Base-by-base conservation (phyloP, 2,113 vertebrate genomes). In the Osmerus eperlanus region DNA sequence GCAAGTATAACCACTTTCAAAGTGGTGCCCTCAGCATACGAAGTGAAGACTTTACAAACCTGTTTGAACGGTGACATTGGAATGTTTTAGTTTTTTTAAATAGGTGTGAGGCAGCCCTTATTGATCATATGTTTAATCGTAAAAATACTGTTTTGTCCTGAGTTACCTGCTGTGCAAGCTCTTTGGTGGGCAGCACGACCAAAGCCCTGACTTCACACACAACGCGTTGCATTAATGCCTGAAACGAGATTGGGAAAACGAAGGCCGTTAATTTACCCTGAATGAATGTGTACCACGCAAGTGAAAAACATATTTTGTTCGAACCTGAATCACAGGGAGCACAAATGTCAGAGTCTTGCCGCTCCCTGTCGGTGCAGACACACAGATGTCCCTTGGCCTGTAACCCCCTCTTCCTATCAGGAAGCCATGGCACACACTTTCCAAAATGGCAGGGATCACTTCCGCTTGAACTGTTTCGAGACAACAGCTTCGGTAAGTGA, bases 331-430 rank as follows among this genome's bases (percentile, higher is more conserved):
- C 59, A 99, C 88, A 0, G 97, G 97, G 51, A 99, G 85, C 80
- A 98, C 94, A 14, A 98, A 99, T 0, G 96, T 83, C 73, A 99
- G 84, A 0, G 97, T 99, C 83, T 99, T 99, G 18, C 97, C 97
- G 0, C 97, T 99, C 79, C 97, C 97, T 0, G 97, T 99, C 0
- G 97, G 97, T 3, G 96, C 95, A 0, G 96, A 99, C 52, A 99
- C 94, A 8, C 97, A 99, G 74, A 99, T 87, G 67, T 99, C 97
- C 32, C 87, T 91, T 71, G 97, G 96, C 56, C 82, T 91, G 74
- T 92, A 95, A 25, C 96, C 96, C 0, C 94, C 96, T 71, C 68
- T 88, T 52, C 94, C 95, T 58, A 93, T 21, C 78, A 97, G 83
- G 23, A 94, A 90, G 0, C 95, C 95, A 0, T 76, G 73, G 63